Percentiles rank a stretch among this genome's conserved stretches.
phyloP scores from a whole-genome alignment of 2,888 invertebrate species.

The Pogonocherus hispidulus region DNA sequence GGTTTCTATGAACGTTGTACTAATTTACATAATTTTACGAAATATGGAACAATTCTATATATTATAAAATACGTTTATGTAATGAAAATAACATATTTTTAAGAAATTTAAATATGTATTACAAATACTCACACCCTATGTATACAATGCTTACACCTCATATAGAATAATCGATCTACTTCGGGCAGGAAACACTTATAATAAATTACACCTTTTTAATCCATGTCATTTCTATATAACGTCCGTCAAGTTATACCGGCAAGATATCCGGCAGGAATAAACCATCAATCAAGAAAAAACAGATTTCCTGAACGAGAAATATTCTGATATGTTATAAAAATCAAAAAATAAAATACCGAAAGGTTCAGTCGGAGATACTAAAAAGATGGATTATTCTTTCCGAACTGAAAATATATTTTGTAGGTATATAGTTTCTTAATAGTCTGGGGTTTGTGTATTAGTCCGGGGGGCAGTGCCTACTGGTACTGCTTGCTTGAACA shows the following conservation, averaged over 20 bases:
- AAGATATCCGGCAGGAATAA: neutral
- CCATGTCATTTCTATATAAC: neutral
- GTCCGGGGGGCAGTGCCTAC: no score
- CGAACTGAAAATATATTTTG: no score
- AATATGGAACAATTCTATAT: no score
- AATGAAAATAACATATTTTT: no score
- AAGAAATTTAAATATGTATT: neutral
- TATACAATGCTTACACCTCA: no score
- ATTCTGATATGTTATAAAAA: neutral
- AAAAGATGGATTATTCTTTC: neutral
- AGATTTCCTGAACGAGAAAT: neutral
- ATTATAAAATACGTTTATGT: no score
- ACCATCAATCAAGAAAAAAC: conserved; percentile 6
- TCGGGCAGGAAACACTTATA: neutral
- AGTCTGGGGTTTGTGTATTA: no score
- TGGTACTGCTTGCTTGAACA: no score
- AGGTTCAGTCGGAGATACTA: neutral
- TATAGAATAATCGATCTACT: neutral
- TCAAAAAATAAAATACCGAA: neutral
- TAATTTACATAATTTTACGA: no score
- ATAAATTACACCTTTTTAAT: conserved; percentile 4
- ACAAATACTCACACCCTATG: neutral
- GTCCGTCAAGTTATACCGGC: neutral
- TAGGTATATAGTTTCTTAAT: no score
- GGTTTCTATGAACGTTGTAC: no score